Base-by-base conservation (phyloP, 2,888 invertebrate species). In the Drosophila austrosaltans region DNA sequence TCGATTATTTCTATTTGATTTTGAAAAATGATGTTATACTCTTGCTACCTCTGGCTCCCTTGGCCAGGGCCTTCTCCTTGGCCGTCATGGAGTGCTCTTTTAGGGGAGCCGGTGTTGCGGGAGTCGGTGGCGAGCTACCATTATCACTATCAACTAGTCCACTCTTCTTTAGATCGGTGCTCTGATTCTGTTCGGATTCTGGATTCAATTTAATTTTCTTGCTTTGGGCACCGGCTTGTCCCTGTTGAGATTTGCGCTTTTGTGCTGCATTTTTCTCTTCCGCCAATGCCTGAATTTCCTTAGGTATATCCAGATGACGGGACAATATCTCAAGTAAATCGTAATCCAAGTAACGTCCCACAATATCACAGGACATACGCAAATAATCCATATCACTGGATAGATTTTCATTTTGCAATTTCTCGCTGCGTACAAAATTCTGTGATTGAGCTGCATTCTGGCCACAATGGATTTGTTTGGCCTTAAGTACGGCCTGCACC, bases 21-120 rank as follows among this genome's bases (percentile, higher is more conserved):
- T 94, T 94, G 91, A 97, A 97, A 93, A 96, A 97, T 39, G 95
- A 95, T 63, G 96, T 94, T 89, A 97, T 96, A 83, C 94, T 95
- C 93, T 96, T 97, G 32, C 96, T 95, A 60, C 96, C 96, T 83
- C 94, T 94, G 36, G 97, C 97, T 65, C 96, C 96, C 91, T 96
- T 97, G 8, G 92, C 91, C 75, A 92, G 69, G 0, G 95, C 94
- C 82, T 96, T 95, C 85, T 96, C 96, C 92, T 96, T 97, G 7
- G 95, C 93, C 53, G 95, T 93, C 66, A 95, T 82, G 30, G 93
- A 87, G 70, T 94, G 94, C 58, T 92, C 92, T 61, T 90, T 91
- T 0, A 81, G 64, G 0, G 83, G 79, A 4, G 48, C 10, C 25
- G 48, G 48, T 1, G 77, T 77, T 7, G 70, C 63, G 3, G 72